Conservation (phyloP, 2,888 invertebrate genomes). For the Scaptomyza polygonia region DNA sequence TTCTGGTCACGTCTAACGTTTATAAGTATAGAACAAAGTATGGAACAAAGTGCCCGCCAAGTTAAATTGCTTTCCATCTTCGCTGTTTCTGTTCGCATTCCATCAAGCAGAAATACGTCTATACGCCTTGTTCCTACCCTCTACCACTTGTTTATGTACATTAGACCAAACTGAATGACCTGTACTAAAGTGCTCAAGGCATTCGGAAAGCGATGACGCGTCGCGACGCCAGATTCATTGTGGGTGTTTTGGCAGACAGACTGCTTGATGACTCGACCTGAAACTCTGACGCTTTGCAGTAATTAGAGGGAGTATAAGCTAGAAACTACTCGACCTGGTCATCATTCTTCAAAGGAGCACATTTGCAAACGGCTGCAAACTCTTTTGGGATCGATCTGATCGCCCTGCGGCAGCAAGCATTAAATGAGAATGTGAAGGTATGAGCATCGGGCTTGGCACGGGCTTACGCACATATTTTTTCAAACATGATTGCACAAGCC, state of each 20-base stretch:
- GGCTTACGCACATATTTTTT: conserved; percentile 71
- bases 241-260: conserved; percentile 66
- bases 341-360: conserved; percentile 47
- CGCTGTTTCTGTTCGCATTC: conserved; percentile 12
- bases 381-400: conserved; percentile 82
- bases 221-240: conserved; percentile 52
- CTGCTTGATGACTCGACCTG: conserved; percentile 52
- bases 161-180: conserved; percentile 65
- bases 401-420: conserved; percentile 73
- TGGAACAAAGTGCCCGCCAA: conserved; percentile 68
- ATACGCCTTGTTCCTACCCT: background rate
- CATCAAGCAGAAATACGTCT: conserved; percentile 31
- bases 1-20: conserved; percentile 81
- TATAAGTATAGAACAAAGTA: conserved; percentile 38
- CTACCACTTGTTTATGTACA: conserved; percentile 33
- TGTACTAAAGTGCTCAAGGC: conserved; percentile 59
- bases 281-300: conserved; percentile 54
- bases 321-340: conserved; percentile 47
- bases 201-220: conserved; percentile 57
- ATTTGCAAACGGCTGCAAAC: conserved; percentile 75
- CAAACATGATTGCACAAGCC: conserved; percentile 36
- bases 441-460: conserved; percentile 76
- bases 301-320: conserved; percentile 67
- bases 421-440: conserved; percentile 66
- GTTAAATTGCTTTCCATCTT: conserved; percentile 48